Conservation (phyloP, 2,113 vertebrate genomes). For the Pelodiscus sinensis region DNA sequence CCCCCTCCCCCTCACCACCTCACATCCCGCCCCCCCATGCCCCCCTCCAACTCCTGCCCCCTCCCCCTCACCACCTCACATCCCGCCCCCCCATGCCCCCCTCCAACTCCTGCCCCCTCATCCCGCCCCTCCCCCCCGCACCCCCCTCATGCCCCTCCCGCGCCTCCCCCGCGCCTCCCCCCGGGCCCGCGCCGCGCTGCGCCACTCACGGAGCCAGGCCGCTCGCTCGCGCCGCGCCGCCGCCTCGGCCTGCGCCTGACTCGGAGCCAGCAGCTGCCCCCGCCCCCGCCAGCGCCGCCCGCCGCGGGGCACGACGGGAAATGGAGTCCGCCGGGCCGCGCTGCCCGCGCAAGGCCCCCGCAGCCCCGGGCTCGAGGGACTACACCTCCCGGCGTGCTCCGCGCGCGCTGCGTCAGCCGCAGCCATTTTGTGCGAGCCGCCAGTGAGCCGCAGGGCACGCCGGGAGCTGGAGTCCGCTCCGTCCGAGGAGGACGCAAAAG, state of each 20-base stretch:
- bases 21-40: not conserved
- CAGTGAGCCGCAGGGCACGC: not conserved
- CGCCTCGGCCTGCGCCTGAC: not conserved
- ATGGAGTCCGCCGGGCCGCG: constrained; percentile 34
- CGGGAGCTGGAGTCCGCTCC: constrained; percentile 34
- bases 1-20: not conserved
- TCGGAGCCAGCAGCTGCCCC: constrained; percentile 7
- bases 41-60: too few relatives aligned
- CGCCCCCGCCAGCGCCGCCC: constrained; percentile 3
- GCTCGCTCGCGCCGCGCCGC: constrained; percentile 36
- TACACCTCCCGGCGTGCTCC: constrained; percentile 65
- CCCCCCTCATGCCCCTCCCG: not conserved
- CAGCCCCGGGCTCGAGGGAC: not conserved
- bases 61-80: fast-evolving
- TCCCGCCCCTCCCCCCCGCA: not conserved
- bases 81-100: fast-evolving
- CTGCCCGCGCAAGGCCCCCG: not conserved
- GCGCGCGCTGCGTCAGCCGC: constrained; percentile 59
- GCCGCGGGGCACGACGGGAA: constrained; percentile 18
- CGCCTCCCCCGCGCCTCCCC: too few relatives aligned
- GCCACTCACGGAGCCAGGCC: not conserved
- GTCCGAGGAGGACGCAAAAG: fast-evolving
- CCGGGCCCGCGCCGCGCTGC: not conserved
- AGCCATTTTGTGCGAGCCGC: constrained; percentile 70
- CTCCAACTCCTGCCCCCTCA: fast-evolving